Percentiles rank a stretch among this genome's conserved stretches.
These are phyloP conservation scores for Petrocephalus zakoni DNA, from an alignment of 2,113 vertebrate genomes.

Conservation along the genomic window DNA sequence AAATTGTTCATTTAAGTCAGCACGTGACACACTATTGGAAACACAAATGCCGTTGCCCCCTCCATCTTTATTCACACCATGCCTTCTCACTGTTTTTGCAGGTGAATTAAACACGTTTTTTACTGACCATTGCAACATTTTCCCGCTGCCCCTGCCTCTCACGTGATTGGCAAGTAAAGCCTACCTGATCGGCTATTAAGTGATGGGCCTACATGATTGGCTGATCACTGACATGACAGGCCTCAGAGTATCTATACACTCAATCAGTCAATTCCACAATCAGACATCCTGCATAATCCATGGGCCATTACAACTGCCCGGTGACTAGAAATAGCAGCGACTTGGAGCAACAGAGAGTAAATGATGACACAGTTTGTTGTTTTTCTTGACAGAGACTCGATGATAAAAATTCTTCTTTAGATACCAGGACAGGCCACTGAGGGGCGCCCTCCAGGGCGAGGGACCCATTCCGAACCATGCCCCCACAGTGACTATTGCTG, in stretches of 20 bases:
- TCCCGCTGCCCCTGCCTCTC: not conserved
- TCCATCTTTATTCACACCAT: not conserved
- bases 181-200: too few species aligned
- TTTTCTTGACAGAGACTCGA: not conserved
- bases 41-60: not conserved
- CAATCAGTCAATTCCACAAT: not conserved
- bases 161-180: not conserved
- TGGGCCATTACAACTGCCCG: not conserved
- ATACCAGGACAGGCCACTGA: not conserved
- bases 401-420: not conserved
- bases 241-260: not conserved
- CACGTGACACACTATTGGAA: not conserved
- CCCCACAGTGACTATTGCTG: too few species aligned
- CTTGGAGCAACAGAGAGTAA: not conserved
- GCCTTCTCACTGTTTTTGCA: not conserved
- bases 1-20: not conserved
- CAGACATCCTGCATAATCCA: not conserved
- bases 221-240: not conserved
- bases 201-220: not conserved
- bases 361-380: not conserved
- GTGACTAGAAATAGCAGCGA: not conserved
- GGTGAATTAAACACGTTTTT: not conserved
- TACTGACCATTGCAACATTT: not conserved
- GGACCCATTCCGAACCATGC: not conserved
- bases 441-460: not conserved